A percentile compares a stretch with the other conserved stretches of the same genome.
phyloP scores from a whole-genome alignment of 1,140 invertebrate species.

The Halyomorpha halys region DNA sequence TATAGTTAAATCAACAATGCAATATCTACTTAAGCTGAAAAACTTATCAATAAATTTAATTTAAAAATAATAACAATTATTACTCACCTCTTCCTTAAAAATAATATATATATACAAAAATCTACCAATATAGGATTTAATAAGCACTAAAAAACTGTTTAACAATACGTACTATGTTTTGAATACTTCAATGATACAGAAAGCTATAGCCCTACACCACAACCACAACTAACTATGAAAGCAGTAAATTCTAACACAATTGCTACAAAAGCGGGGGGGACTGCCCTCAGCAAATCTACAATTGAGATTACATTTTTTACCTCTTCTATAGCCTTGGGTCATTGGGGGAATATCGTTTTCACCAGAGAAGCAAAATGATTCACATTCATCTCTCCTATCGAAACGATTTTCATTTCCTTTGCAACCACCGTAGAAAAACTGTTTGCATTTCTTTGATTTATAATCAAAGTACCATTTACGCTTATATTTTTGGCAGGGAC shows the following conservation, averaged over 20 bases:
- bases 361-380: background rate
- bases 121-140: too few relatives aligned
- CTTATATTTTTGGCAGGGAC: constrained; percentile 44
- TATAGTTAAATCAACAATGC: too few relatives aligned
- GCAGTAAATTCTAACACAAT: too few relatives aligned
- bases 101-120: too few relatives aligned
- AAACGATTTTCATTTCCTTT: constrained; percentile 59
- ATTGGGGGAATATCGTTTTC: background rate
- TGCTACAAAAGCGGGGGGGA: too few relatives aligned
- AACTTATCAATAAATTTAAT: too few relatives aligned
- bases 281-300: too few relatives aligned
- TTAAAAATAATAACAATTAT: too few relatives aligned
- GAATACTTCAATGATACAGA: background rate
- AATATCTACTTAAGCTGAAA: too few relatives aligned
- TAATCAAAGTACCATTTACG: constrained; percentile 51
- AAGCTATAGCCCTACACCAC: background rate
- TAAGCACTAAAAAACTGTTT: too few relatives aligned
- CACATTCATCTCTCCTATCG: constrained; percentile 43
- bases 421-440: constrained; percentile 54
- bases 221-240: constrained; percentile 16
- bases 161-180: too few relatives aligned
- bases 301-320: background rate
- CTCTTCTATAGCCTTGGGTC: background rate
- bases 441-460: constrained; percentile 40
- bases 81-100: too few relatives aligned